A percentile compares a stretch with the other conserved stretches of the same genome.
These are phyloP conservation scores for Polyodon spathula DNA, from an alignment of 2,113 vertebrate species.

Conservation along the genomic window DNA sequence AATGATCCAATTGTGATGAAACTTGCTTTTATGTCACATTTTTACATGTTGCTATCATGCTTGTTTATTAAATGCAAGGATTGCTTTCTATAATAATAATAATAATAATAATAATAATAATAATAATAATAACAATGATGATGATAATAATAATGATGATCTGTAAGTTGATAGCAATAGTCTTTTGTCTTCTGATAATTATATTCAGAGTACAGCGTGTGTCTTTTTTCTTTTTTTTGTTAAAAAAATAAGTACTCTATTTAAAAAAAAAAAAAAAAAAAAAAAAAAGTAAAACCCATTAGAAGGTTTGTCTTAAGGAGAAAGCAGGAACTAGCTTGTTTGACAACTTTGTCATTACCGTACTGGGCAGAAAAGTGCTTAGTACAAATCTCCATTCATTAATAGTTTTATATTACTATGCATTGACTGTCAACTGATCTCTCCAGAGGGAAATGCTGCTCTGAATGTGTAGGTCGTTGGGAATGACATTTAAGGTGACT, in stretches of 20 bases:
- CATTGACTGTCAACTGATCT: not conserved
- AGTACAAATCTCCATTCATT: not conserved
- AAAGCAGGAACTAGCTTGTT: not conserved
- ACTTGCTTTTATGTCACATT: too few species aligned
- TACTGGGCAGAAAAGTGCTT: not conserved
- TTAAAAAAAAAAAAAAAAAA: not conserved
- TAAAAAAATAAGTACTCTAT: not conserved
- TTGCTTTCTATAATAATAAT: too few species aligned
- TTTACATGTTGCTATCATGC: too few species aligned
- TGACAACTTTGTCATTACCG: not conserved
- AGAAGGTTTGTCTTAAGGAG: not conserved
- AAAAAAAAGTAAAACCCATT: not conserved
- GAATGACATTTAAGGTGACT: conserved; percentile 3
- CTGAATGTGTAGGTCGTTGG: not conserved
- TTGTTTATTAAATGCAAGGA: too few species aligned
- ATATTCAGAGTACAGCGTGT: too few species aligned
- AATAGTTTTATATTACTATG: not conserved
- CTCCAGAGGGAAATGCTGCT: not conserved
- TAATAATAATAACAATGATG: too few species aligned
- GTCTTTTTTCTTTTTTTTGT: too few species aligned
- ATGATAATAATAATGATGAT: too few species aligned
- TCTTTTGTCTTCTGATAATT: too few species aligned
- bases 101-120: too few species aligned
- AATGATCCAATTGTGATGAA: too few species aligned
- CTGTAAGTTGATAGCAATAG: too few species aligned